These are phyloP conservation scores for Spisula solida DNA, from an alignment of 2,888 invertebrate genomes.

Conservation along the genomic window DNA sequence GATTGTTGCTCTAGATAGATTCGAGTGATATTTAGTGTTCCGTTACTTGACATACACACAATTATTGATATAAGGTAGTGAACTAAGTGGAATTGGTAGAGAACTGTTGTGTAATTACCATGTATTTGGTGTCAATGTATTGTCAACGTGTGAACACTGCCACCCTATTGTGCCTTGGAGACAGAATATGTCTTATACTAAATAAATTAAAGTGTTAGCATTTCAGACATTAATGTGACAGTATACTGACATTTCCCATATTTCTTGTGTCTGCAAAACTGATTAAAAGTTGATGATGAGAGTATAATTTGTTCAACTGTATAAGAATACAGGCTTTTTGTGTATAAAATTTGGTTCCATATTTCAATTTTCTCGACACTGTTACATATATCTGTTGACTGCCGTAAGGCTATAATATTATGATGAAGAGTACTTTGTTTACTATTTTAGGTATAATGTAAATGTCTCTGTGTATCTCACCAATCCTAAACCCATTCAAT, in stretches of 20 bases:
- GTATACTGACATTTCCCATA: slow-evolving; percentile 13
- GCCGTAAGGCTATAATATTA: no score
- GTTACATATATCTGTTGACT: no score
- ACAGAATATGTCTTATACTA: not conserved
- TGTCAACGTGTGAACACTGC: not conserved
- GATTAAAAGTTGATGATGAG: slow-evolving; percentile 15
- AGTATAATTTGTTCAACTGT: slow-evolving; percentile 9
- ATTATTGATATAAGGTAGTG: no score
- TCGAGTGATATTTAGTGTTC: no score
- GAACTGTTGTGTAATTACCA: no score
- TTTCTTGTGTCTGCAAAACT: slow-evolving; percentile 16
- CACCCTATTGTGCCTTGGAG: not conserved
- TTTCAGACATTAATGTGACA: not conserved
- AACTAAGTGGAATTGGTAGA: no score
- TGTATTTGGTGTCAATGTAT: not conserved
- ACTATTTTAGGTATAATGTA: no score
- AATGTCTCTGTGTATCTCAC: no score
- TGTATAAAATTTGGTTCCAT: not conserved
- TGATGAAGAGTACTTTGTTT: no score
- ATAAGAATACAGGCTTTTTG: not conserved
- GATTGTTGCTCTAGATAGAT: no score
- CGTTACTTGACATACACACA: no score
- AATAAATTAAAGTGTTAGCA: not conserved
- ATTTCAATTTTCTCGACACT: not conserved
- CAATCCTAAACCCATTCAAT: no score